Base-by-base conservation (phyloP, 30 jellyfish, hydroid and myxozoan genomes). In the Sanderia malayensis region DNA sequence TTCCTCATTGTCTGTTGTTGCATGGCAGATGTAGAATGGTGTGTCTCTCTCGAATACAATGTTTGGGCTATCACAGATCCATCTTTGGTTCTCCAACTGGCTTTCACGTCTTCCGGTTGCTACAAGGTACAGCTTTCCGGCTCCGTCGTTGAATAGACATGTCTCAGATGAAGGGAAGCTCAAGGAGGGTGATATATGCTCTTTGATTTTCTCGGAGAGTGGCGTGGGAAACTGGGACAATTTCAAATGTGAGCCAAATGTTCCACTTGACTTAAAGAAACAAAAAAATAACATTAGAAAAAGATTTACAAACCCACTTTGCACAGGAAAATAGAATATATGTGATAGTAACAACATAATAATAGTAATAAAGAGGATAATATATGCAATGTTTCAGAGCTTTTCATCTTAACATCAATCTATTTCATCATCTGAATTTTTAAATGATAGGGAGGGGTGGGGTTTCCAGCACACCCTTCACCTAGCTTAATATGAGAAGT, bases 111-210 rank as follows among this genome's bases (percentile, higher is more conserved):
- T 75, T 15, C 88, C 89, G 7, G 95, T 88, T n/a, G 61, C 26
- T 4, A 76, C 37, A 25, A 81, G 57, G 61, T 28, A 82, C 19
- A 88, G 79, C 29, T 70, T 73, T 25, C 97, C 97, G 23, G 79
- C 67, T 2, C 97, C 97, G 59, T 81, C 92, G 46, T 68, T 60
- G 10, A 82, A 32, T 26, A 88, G 13, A 57, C 88, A 67, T 31
- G 45, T 52, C 32, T 70, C 65, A 32, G 82, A 76, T 1, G 97
- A 80, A 44, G 95, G 95, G 55, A 88, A 88, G 32, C 33, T 61
- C 6, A 81, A 31, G 0, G 94, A 79, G 4, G 94, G 94, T 15
- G 85, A 67, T 29, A 82, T 71, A 62, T 62, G 86, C 57, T 71
- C 84, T 55, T 61, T 45, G 58, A 34, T 61, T 46, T 71, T 61